Evolutionary conservation across 2,113 vertebrate genomes (phyloP), one percentile per base, ranked within the genome.

Genomic region (Nymphicus hollandicus): DNA sequence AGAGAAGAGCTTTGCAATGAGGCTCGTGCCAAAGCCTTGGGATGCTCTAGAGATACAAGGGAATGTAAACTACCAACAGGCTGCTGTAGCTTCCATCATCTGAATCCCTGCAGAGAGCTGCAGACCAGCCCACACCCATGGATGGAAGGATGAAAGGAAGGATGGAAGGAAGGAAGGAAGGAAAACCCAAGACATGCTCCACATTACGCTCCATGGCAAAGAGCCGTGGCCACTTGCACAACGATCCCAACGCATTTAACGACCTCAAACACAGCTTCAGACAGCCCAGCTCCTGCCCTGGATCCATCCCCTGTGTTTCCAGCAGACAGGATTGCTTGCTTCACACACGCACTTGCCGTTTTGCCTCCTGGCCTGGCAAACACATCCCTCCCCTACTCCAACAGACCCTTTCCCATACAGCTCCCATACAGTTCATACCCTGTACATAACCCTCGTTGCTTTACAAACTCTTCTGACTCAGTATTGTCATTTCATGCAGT

Each of bases 391-490:
- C 86, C 58, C 65, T 7, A 1, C 39, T 37, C 61, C 89, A 39
- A 61, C 61, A 35, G 12, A 28, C 25, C 66, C 25, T 31, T 41
- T 15, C 71, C 17, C 22, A 2, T 1, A 6, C 28, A 49, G 58
- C 43, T 58, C 71, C 46, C 8, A 17, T 33, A 16, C 4, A 29
- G 18, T 5, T 49, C 17, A 10, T 6, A 13, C n/a, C 50, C 39
- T 4, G 0, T 4, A 16, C 6, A 16, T 9, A 43, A n/a, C 24
- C 72, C 6, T 44, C 17, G 1, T 12, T 4, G 2, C 65, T 78
- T 50, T 13, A 12, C 74, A 44, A 58, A 15, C 61, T 39, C 33
- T 76, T 29, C 56, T 18, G 10, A 29, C 63, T 52, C 6, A 15
- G 23, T 0, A 7, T 8, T n/a, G 35, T 5, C 44, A 28, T 49